Percentiles rank a stretch among this genome's conserved stretches.
Conservation (phyloP, 2,113 vertebrate species). For the Cottus gobio region DNA sequence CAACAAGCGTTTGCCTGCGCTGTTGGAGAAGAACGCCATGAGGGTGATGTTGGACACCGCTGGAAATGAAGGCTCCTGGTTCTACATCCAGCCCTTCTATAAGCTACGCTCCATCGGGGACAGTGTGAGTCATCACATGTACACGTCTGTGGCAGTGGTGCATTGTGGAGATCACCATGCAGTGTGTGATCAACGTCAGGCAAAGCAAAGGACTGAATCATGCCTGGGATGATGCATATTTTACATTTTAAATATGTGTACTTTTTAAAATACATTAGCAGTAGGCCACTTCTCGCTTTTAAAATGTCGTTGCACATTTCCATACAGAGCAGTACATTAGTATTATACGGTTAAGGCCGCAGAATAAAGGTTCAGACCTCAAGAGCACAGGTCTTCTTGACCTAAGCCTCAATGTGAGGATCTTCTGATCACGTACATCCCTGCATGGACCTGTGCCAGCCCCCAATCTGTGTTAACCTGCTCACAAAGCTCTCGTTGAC, state of each 20-base stretch:
- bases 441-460: conserved; percentile 11
- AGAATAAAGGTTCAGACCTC: background rate
- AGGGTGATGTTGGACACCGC: conserved; percentile 96
- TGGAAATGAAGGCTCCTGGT: conserved; percentile 99
- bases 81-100: conserved; percentile 99
- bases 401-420: background rate
- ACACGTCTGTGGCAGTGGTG: background rate
- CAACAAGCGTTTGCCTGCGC: conserved; percentile 96
- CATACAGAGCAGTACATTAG: background rate
- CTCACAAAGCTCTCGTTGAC: conserved; percentile 58
- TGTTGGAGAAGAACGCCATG: conserved; percentile 99
- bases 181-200: background rate
- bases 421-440: conserved; percentile 4
- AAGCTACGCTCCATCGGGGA: conserved; percentile 98
- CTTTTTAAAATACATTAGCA: background rate
- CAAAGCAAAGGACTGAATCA: conserved; percentile 1
- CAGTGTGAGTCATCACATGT: conserved; percentile 87
- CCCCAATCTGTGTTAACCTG: conserved; percentile 38
- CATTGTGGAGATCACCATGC: background rate
- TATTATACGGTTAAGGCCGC: background rate
- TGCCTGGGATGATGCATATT: background rate
- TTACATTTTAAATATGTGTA: background rate
- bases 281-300: background rate
- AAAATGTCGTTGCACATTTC: background rate
- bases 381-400: background rate